These are phyloP conservation scores for Bibio marci DNA, from an alignment of 2,888 invertebrate genomes.

Conservation along the genomic window DNA sequence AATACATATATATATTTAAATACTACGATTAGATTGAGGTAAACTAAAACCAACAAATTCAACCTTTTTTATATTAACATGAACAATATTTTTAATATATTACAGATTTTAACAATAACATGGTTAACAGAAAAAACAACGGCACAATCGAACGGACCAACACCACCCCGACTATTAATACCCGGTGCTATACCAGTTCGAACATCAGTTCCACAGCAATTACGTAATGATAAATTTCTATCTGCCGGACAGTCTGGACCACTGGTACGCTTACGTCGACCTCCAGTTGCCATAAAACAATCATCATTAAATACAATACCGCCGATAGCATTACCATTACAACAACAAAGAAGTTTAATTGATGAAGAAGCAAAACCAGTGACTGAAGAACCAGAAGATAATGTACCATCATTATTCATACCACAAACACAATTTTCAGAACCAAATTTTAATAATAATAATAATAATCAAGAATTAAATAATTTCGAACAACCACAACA, in stretches of 20 bases:
- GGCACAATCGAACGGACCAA: slow-evolving; percentile 31
- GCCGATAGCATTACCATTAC: slow-evolving; percentile 32
- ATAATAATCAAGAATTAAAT: slow-evolving; percentile 18
- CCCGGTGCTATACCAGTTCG: slow-evolving; percentile 40
- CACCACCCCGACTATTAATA: slow-evolving; percentile 46
- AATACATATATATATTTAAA: no score
- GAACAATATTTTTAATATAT: no score
- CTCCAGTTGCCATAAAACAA: slow-evolving; percentile 15
- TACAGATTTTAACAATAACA: no score
- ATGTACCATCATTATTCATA: slow-evolving; percentile 35
- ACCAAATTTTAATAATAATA: slow-evolving; percentile 27
- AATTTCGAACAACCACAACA: slow-evolving; percentile 24
- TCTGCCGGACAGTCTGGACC: slow-evolving; percentile 17
- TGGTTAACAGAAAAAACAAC: no score
- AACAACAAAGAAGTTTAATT: slow-evolving; percentile 17
- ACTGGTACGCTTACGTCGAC: slow-evolving; percentile 23
- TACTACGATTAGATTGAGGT: no score
- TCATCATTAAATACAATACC: slow-evolving; percentile 27
- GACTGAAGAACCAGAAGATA: slow-evolving; percentile 49
- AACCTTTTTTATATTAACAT: no score
- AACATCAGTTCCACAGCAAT: slow-evolving; percentile 20
- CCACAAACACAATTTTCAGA: slow-evolving; percentile 28
- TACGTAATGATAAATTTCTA: slow-evolving; percentile 15
- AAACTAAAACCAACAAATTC: no score
- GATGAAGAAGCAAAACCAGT: slow-evolving; percentile 40